A percentile compares a stretch with the other conserved stretches of the same genome.
These are phyloP conservation scores for Amia ocellicauda DNA, from an alignment of 2,113 vertebrate genomes.

Conservation along the genomic window DNA sequence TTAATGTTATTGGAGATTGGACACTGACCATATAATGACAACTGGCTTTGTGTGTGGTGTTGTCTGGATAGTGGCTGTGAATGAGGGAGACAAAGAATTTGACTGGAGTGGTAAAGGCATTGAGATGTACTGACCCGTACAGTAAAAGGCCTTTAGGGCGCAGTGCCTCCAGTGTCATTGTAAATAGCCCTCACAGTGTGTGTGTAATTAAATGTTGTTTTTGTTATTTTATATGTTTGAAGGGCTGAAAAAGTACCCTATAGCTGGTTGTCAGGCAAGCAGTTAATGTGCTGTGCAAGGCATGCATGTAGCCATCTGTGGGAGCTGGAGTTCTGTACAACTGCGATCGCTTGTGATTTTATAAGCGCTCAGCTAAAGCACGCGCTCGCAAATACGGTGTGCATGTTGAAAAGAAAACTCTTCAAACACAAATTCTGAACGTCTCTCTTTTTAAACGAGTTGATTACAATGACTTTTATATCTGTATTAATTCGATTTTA, in stretches of 20 bases:
- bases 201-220: slow-evolving; percentile 54
- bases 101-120: slow-evolving; percentile 66
- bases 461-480: too few relatives aligned
- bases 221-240: slow-evolving; percentile 30
- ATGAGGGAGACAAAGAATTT: slow-evolving; percentile 63
- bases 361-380: too few relatives aligned
- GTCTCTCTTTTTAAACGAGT: too few relatives aligned
- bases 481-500: too few relatives aligned
- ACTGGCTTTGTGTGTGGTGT: slow-evolving; percentile 54
- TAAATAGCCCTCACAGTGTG: slow-evolving; percentile 47
- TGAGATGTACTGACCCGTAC: slow-evolving; percentile 71
- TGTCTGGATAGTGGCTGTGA: slow-evolving; percentile 52
- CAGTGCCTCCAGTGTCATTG: slow-evolving; percentile 35
- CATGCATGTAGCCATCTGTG: slow-evolving; percentile 37
- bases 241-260: slow-evolving; percentile 30
- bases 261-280: slow-evolving; percentile 52
- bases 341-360: too few relatives aligned
- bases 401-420: too few relatives aligned
- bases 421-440: too few relatives aligned
- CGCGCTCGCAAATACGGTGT: too few relatives aligned
- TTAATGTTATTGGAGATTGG: slow-evolving; percentile 51
- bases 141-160: slow-evolving; percentile 64
- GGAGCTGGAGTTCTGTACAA: neutral
- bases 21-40: slow-evolving; percentile 53
- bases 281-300: slow-evolving; percentile 31